Conservation (phyloP, 2,888 invertebrate genomes). For the Drosophila mimica region DNA sequence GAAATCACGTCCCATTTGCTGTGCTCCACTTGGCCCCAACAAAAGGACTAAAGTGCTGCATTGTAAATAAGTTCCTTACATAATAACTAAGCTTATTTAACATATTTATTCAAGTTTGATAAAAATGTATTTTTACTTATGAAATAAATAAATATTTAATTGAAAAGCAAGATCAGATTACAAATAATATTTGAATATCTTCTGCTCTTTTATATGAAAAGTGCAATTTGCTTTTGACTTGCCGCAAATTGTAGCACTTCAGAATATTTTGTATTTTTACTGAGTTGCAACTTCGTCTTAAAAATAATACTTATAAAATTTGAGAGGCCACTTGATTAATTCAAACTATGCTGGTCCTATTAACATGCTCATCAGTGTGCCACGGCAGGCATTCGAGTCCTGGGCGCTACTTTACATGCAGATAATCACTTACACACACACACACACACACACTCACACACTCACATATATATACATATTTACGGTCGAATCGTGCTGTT, state of each 20-base stretch:
- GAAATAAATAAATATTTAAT: background rate
- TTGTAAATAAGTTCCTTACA: background rate
- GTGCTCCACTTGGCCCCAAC: background rate
- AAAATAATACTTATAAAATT: background rate
- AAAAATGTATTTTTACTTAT: background rate
- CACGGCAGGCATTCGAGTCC: constrained; percentile 10
- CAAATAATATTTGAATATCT: background rate
- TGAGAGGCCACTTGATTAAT: background rate
- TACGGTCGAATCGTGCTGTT: constrained; percentile 32
- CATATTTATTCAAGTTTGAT: background rate
- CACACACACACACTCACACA: constrained; percentile 1
- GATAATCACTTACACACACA: constrained; percentile 60
- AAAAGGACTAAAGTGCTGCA: background rate
- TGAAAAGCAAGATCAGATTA: background rate
- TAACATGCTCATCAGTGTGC: constrained; percentile 13
- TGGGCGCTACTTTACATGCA: constrained; percentile 44
- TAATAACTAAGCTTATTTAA: background rate
- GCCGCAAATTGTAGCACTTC: background rate
- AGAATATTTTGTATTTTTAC: background rate
- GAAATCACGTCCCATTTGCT: constrained; percentile 31
- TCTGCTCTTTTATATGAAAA: background rate
- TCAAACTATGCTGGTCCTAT: background rate
- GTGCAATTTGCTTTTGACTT: background rate
- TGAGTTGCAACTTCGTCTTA: background rate
- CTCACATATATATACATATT: background rate